Evolutionary conservation across 2,888 invertebrate species (phyloP).

Genomic region (Biston betularia): DNA sequence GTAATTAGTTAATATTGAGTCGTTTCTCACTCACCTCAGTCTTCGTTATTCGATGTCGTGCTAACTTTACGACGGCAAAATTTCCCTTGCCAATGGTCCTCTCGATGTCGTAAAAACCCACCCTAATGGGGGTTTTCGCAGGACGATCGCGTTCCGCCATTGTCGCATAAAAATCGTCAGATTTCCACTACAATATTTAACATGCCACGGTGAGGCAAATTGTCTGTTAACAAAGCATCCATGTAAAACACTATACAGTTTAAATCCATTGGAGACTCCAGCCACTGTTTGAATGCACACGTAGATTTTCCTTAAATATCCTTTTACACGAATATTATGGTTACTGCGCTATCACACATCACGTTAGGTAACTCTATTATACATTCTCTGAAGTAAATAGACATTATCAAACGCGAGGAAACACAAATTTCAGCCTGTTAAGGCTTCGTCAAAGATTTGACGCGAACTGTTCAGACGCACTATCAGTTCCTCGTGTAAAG

Average conservation of each 20-base stretch:
- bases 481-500: constrained; percentile 54
- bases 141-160: constrained; percentile 87
- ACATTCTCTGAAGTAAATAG: constrained; percentile 61
- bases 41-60: constrained; percentile 98
- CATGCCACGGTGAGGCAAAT: constrained; percentile 56
- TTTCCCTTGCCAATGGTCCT: constrained; percentile 99
- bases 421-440: constrained; percentile 52
- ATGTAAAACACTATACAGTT: constrained; percentile 59
- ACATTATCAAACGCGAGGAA: constrained; percentile 66
- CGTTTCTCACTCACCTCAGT: constrained; percentile 92
- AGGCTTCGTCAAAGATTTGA: constrained; percentile 37
- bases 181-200: constrained; percentile 59
- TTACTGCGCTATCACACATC: constrained; percentile 48
- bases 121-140: constrained; percentile 91
- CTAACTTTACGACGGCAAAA: constrained; percentile 99
- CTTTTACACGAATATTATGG: constrained; percentile 42
- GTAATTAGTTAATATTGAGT: constrained; percentile 35
- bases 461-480: constrained; percentile 45
- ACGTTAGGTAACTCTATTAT: constrained; percentile 47
- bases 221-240: constrained; percentile 57
- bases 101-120: constrained; percentile 99
- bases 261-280: constrained; percentile 56
- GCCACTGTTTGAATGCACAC: constrained; percentile 33
- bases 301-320: constrained; percentile 35
- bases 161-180: constrained; percentile 69